Percentiles rank a stretch among this genome's conserved stretches.
phyloP scores from a whole-genome alignment of 2,797 vertebrate genomes.

The Rhabdomys pumilio region DNA sequence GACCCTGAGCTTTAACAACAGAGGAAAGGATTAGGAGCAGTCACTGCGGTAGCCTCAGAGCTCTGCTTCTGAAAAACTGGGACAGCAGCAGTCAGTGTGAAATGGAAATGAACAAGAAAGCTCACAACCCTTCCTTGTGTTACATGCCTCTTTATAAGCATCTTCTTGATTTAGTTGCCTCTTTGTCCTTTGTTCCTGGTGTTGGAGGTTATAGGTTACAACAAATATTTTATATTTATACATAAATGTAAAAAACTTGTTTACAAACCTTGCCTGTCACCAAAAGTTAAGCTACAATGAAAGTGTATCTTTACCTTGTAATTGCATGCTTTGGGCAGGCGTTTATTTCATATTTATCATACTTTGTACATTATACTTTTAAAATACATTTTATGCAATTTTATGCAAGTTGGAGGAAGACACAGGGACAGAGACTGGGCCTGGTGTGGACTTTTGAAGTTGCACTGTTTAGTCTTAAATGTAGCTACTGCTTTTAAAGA shows the following conservation, averaged over 20 bases:
- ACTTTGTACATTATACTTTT: constrained; percentile 7
- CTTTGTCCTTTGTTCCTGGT: not conserved
- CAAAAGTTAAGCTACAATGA: constrained; percentile 26
- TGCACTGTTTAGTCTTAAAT: not conserved
- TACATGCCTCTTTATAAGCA: not conserved
- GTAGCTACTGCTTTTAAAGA: not conserved
- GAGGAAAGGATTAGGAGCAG: not conserved
- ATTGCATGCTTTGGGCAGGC: not conserved
- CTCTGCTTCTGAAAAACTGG: not conserved
- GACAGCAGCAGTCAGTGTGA: accelerated
- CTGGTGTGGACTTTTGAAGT: not conserved
- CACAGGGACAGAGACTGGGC: not conserved
- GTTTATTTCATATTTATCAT: constrained; percentile 2
- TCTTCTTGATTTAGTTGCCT: not conserved
- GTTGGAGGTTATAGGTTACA: not conserved
- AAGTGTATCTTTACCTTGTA: constrained; percentile 1
- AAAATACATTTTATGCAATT: constrained; percentile 38
- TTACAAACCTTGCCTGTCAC: not conserved
- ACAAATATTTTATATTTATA: not conserved
- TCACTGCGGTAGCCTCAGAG: not conserved
- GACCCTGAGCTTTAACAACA: not conserved
- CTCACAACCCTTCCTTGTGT: not conserved
- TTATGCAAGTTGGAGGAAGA: not conserved
- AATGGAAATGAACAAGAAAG: not conserved
- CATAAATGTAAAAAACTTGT: not conserved